Evolutionary conservation across 2,797 vertebrate species (phyloP), one percentile per base, ranked within the genome.

Genomic region (Propithecus perrieri): DNA sequence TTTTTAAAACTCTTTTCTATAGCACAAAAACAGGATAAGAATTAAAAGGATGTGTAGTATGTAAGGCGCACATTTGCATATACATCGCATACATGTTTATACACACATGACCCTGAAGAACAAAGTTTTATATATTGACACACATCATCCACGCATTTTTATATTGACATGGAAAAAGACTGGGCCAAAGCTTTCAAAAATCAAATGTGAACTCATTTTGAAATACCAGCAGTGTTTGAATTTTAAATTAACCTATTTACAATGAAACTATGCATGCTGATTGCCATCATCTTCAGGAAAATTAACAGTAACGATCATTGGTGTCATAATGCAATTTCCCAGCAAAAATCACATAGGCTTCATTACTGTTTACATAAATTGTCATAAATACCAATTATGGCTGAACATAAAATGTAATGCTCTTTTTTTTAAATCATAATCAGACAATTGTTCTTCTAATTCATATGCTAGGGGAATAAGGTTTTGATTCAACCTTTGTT

Each of bases 291-390:
- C 98, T 99, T 99, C 98, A 98, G 98, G 98, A 98, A 99, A 99
- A 99, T 99, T 99, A 99, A 98, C 98, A 98, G 98, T 99, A 99
- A 99, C 97, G 98, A 99, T 99, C 98, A 98, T 98, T 98, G 98
- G 98, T 98, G 98, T 98, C 98, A 99, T 99, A 99, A 99, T 99
- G 98, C 98, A 98, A 98, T 99, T 99, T 99, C 98, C 98, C 97
- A 33, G 1, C 98, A 98, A 98, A 99, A 99, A 99, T 98, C 98
- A 98, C 98, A 98, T 98, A 98, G 98, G 97, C 98, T 99, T 99
- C 98, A 99, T 99, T 99, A 99, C 98, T 99, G 99, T 99, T 99
- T 99, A 99, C 98, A 98, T 98, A 99, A 99, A 99, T 99, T 99
- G 98, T 99, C 98, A 99, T 99, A 99, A 99, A 99, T 99, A 99